A percentile compares a stretch with the other conserved stretches of the same genome.
Evolutionary conservation across 2,888 invertebrate genomes (phyloP).

Genomic region (Cephus pygmeus): DNA sequence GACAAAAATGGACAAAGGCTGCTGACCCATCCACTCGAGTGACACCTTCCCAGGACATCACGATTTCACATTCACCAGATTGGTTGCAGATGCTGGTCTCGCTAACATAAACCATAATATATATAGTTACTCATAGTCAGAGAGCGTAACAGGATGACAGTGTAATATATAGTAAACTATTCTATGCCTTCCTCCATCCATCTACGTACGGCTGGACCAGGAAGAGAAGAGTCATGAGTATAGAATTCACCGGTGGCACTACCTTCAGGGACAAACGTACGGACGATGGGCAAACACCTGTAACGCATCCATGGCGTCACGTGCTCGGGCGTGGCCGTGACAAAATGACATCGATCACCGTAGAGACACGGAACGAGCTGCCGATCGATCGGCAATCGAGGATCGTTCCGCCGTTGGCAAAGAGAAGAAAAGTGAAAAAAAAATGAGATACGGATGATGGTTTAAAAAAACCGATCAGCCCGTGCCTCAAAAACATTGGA

Average conservation of each 20-base stretch:
- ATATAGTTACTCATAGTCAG: not conserved
- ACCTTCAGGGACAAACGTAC: not conserved
- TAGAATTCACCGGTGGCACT: not conserved
- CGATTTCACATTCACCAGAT: slow-evolving; percentile 45
- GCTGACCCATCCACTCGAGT: not conserved
- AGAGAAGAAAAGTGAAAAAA: slow-evolving; percentile 31
- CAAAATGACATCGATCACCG: slow-evolving; percentile 37
- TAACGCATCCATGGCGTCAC: slow-evolving; percentile 50
- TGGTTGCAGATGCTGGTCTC: not conserved
- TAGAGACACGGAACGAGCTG: not conserved
- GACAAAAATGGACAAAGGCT: not conserved
- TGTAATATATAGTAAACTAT: slow-evolving; percentile 4
- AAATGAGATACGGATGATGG: slow-evolving; percentile 9
- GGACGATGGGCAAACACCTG: slow-evolving; percentile 52
- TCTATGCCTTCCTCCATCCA: not conserved
- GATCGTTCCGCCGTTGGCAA: slow-evolving; percentile 34
- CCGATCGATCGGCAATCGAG: slow-evolving; percentile 31
- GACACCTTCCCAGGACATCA: slow-evolving; percentile 45
- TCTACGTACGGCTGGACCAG: not conserved
- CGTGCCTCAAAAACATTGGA: slow-evolving; percentile 52
- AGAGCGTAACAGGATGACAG: not conserved
- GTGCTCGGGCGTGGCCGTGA: slow-evolving; percentile 61
- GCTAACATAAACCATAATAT: not conserved
- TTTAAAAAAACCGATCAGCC: slow-evolving; percentile 47
- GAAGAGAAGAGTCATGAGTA: not conserved